A percentile compares a stretch with the other conserved stretches of the same genome.
These are phyloP conservation scores for Rhingia campestris DNA, from an alignment of 2,888 invertebrate genomes.

Conservation along the genomic window DNA sequence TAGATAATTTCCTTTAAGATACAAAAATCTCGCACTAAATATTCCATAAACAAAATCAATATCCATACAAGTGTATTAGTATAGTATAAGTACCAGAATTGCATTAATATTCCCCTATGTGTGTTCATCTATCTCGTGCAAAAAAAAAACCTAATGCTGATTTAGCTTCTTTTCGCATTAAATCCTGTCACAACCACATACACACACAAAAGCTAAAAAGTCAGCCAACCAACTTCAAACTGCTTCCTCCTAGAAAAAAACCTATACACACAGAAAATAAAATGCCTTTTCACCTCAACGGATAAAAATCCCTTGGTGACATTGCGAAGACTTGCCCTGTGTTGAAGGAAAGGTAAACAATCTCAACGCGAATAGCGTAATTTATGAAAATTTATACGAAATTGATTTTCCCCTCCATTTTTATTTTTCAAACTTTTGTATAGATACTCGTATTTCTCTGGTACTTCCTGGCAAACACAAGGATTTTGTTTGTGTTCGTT, in stretches of 20 bases:
- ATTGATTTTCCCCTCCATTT: constrained; percentile 58
- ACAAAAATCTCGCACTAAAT: constrained; percentile 14
- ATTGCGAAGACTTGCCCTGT: constrained; percentile 39
- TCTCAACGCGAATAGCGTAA: constrained; percentile 69
- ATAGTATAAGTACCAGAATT: constrained; percentile 40
- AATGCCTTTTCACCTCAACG: constrained; percentile 51
- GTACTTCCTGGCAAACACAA: constrained; percentile 62
- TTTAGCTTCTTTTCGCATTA: constrained; percentile 60
- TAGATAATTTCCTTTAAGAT: constrained; percentile 19
- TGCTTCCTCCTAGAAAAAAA: constrained; percentile 4
- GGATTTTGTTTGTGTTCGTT: constrained; percentile 5
- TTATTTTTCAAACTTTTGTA: constrained; percentile 7
- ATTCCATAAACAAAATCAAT: constrained; percentile 43
- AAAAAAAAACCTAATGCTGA: constrained; percentile 47
- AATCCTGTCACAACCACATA: background rate
- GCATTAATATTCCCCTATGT: constrained; percentile 44
- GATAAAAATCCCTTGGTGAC: constrained; percentile 27
- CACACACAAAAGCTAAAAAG: constrained; percentile 27
- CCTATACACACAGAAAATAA: background rate
- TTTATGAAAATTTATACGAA: constrained; percentile 74
- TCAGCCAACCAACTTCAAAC: constrained; percentile 60
- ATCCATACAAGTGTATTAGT: constrained; percentile 4
- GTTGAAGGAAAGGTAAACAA: constrained; percentile 65
- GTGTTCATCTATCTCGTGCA: constrained; percentile 1
- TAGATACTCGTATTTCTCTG: constrained; percentile 3